Conservation (phyloP, 1,140 invertebrate genomes). For the Neoseiulus cucumeris region DNA sequence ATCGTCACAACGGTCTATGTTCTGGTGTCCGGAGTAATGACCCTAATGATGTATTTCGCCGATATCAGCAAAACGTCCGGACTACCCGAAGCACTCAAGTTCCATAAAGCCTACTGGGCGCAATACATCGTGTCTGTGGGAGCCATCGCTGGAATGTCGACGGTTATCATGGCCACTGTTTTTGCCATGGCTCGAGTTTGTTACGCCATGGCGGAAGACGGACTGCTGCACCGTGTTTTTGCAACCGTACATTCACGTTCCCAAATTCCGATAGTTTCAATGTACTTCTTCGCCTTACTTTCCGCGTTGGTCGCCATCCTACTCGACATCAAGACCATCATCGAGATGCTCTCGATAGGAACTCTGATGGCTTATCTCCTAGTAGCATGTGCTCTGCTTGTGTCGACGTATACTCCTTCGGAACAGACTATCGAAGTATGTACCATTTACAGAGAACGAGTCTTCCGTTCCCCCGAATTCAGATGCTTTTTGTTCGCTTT, state of each 20-base stretch:
- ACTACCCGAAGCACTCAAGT: slow-evolving; percentile 57
- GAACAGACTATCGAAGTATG: background rate
- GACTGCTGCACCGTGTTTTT: slow-evolving; percentile 45
- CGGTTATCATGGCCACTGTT: slow-evolving; percentile 55
- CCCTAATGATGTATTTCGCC: slow-evolving; percentile 48
- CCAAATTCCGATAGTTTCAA: slow-evolving; percentile 23
- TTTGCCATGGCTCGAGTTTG: slow-evolving; percentile 61
- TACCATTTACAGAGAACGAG: too few relatives aligned
- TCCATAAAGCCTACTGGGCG: slow-evolving; percentile 42
- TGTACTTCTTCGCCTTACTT: slow-evolving; percentile 12
- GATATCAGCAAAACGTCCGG: slow-evolving; percentile 49
- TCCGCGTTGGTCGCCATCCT: slow-evolving; percentile 55
- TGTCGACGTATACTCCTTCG: slow-evolving; percentile 33
- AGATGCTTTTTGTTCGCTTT: too few relatives aligned
- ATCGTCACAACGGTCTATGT: slow-evolving; percentile 24
- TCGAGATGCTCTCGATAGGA: slow-evolving; percentile 85
- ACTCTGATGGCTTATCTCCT: slow-evolving; percentile 75
- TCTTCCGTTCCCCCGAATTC: too few relatives aligned
- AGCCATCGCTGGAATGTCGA: slow-evolving; percentile 68
- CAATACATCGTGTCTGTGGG: slow-evolving; percentile 69
- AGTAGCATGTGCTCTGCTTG: slow-evolving; percentile 62
- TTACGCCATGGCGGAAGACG: slow-evolving; percentile 73
- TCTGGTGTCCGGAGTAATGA: slow-evolving; percentile 31
- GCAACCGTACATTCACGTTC: slow-evolving; percentile 23
- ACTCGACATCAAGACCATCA: slow-evolving; percentile 62